These are phyloP conservation scores for Andrena hattorfiana DNA, from an alignment of 2,888 invertebrate genomes.

Conservation along the genomic window DNA sequence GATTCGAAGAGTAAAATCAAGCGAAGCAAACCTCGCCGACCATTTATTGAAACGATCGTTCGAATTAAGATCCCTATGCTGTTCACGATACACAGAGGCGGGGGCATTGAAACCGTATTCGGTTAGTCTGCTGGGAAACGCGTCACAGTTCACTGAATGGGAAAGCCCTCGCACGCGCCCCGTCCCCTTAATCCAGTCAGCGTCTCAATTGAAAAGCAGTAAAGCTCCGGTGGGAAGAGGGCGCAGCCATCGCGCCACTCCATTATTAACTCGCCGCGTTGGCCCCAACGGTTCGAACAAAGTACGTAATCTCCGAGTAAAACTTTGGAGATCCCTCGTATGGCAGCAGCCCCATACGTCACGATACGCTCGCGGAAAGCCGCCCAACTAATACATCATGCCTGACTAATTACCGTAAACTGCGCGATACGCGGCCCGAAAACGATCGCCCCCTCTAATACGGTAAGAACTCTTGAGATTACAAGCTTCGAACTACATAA, in stretches of 20 bases:
- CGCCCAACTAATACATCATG: slow-evolving; percentile 6
- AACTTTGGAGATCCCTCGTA: slow-evolving; percentile 14
- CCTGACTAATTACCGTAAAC: slow-evolving; percentile 32
- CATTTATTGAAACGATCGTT: slow-evolving; percentile 3
- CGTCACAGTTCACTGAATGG: slow-evolving; percentile 12
- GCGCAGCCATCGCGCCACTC: slow-evolving; percentile 23
- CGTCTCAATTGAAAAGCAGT: slow-evolving; percentile 45
- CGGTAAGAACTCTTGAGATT: slow-evolving; percentile 43
- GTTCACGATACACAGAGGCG: background rate
- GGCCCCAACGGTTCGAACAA: slow-evolving; percentile 1
- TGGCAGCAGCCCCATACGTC: background rate
- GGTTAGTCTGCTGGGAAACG: slow-evolving; percentile 9
- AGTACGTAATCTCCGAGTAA: slow-evolving; percentile 28
- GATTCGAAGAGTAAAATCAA: too few species aligned
- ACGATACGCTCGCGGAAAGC: slow-evolving; percentile 10
- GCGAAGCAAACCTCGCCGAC: too few species aligned
- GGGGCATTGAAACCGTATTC: slow-evolving; percentile 26
- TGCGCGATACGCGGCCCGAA: slow-evolving; percentile 1
- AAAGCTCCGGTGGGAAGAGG: slow-evolving; percentile 11
- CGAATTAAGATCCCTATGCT: background rate
- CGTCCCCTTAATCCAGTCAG: slow-evolving; percentile 34
- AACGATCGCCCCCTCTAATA: slow-evolving; percentile 30
- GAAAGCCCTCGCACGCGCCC: slow-evolving; percentile 15
- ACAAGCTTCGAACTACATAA: slow-evolving; percentile 27
- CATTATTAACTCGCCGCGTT: slow-evolving; percentile 38